Conservation (phyloP, 2,888 invertebrate genomes). For the Acanthacorydalis orientalis region DNA sequence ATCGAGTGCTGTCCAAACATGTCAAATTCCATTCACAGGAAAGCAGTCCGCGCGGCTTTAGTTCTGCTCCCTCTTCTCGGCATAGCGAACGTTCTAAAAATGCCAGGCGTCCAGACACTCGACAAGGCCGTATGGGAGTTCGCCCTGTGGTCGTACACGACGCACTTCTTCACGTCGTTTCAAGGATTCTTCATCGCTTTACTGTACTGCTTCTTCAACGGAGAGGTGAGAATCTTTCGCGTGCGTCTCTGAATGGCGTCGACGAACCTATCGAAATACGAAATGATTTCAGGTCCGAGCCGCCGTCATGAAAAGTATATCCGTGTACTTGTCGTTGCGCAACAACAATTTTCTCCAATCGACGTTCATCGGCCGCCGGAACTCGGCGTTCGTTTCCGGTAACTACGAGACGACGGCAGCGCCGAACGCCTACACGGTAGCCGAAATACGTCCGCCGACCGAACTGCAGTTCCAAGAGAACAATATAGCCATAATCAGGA, state of each 20-base stretch:
- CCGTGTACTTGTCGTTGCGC: constrained; percentile 27
- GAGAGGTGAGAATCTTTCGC: constrained; percentile 45
- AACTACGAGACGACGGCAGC: constrained; percentile 1
- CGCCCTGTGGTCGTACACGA: constrained; percentile 60
- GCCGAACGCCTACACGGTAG: neutral
- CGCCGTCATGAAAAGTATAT: constrained; percentile 27
- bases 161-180: constrained; percentile 67
- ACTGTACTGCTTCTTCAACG: constrained; percentile 69
- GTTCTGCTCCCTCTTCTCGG: constrained; percentile 66
- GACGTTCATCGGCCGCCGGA: constrained; percentile 18
- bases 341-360: constrained; percentile 25
- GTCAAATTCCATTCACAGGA: constrained; percentile 29
- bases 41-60: constrained; percentile 64
- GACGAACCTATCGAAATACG: neutral
- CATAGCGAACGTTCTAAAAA: constrained; percentile 59
- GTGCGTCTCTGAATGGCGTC: too few species aligned
- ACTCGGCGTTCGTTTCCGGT: constrained; percentile 14
- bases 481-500: too few species aligned
- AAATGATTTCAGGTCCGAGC: constrained; percentile 25
- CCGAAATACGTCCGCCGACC: neutral
- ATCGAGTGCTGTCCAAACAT: too few species aligned
- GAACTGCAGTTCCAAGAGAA: too few species aligned
- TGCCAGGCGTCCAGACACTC: constrained; percentile 46
- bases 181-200: constrained; percentile 69
- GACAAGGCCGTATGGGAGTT: constrained; percentile 51